Evolutionary conservation across 2,797 vertebrate genomes (phyloP).

Genomic region (Artibeus jamaicensis): DNA sequence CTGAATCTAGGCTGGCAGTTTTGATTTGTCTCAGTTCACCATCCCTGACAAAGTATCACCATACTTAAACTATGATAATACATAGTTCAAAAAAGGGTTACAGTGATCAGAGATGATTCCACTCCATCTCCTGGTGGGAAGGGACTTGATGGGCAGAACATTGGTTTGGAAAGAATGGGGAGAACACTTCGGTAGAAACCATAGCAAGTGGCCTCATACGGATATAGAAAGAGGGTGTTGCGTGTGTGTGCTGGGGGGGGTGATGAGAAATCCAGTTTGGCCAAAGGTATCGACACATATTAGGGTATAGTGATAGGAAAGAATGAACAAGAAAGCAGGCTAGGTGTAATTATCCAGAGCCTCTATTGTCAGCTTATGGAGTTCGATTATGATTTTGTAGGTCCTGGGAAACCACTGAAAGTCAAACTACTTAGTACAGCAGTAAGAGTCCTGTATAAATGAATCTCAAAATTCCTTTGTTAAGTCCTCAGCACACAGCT

Average conservation of each 20-base stretch:
- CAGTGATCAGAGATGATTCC: not conserved
- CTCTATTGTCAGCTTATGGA: not conserved
- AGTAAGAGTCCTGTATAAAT: not conserved
- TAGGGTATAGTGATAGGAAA: not conserved
- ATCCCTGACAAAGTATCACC: not conserved
- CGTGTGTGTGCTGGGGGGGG: not conserved
- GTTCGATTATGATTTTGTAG: not conserved
- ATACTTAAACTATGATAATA: not conserved
- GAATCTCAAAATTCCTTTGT: not conserved
- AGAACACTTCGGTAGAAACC: not conserved
- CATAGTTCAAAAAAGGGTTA: not conserved
- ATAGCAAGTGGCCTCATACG: not conserved
- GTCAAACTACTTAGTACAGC: not conserved
- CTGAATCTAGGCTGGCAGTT: not conserved
- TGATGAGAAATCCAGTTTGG: not conserved
- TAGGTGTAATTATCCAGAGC: not conserved
- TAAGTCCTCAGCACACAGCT: not conserved
- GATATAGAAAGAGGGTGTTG: not conserved
- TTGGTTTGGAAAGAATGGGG: not conserved
- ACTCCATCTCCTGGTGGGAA: not conserved
- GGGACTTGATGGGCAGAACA: not conserved
- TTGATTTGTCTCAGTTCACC: not conserved
- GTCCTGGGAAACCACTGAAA: slow-evolving; percentile 12
- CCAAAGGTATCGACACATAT: not conserved
- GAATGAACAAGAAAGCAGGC: not conserved